phyloP scores from a whole-genome alignment of 2,113 vertebrate genomes.

The Marmota monax region DNA sequence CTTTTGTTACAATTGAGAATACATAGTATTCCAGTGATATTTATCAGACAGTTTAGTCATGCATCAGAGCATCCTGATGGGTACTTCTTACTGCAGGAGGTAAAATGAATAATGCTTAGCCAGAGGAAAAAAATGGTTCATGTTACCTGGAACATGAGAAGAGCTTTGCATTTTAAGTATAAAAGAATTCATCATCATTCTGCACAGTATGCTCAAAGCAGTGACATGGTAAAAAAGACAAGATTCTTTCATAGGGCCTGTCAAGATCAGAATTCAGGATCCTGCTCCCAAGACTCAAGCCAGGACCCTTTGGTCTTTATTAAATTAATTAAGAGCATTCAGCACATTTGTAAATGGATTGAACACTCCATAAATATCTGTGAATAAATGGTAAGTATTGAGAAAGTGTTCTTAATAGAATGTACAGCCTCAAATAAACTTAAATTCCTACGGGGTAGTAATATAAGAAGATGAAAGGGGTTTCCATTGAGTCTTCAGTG shows the following conservation, averaged over 20 bases:
- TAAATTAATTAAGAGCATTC: neutral
- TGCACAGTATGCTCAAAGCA: neutral
- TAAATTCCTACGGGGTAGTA: neutral
- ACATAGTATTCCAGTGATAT: neutral
- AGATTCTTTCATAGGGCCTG: neutral
- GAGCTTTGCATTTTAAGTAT: conserved; percentile 23
- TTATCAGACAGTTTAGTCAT: conserved; percentile 45
- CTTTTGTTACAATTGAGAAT: conserved; percentile 42
- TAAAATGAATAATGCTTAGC: conserved; percentile 56
- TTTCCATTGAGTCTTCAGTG: neutral
- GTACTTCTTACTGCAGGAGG: conserved; percentile 17
- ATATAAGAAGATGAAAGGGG: neutral
- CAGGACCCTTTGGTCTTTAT: neutral
- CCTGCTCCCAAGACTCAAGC: neutral
- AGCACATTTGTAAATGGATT: conserved; percentile 29
- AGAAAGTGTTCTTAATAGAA: neutral
- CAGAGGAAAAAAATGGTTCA: neutral
- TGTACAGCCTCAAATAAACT: neutral
- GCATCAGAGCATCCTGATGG: neutral
- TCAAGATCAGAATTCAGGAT: neutral
- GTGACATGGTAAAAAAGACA: neutral
- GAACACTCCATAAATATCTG: neutral
- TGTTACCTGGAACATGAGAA: conserved; percentile 25
- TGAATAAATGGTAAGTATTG: neutral
- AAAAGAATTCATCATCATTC: conserved; percentile 52